phyloP scores from a whole-genome alignment of 2,888 invertebrate species.

The Andrena hattorfiana region DNA sequence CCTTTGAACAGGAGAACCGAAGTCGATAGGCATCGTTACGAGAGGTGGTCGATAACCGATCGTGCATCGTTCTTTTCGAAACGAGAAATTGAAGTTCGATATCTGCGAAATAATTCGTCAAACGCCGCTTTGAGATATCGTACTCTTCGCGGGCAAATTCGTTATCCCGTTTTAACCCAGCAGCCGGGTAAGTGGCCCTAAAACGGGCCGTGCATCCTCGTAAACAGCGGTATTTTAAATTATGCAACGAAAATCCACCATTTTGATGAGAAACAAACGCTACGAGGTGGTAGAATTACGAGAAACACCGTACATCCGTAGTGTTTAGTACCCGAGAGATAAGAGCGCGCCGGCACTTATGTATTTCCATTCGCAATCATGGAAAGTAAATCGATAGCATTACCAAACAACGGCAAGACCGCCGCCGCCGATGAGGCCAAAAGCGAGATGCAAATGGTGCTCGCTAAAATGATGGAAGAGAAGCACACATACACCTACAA shows the following conservation, averaged over 20 bases:
- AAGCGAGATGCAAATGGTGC: slow-evolving; percentile 74
- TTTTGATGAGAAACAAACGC: slow-evolving; percentile 70
- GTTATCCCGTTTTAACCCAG: slow-evolving; percentile 56
- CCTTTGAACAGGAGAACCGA: slow-evolving; percentile 57
- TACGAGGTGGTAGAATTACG: slow-evolving; percentile 39
- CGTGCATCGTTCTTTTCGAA: slow-evolving; percentile 77
- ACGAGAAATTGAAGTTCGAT: slow-evolving; percentile 84
- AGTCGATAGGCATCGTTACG: slow-evolving; percentile 74
- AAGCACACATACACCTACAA: slow-evolving; percentile 84
- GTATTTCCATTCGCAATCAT: slow-evolving; percentile 55
- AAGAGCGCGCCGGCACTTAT: slow-evolving; percentile 50
- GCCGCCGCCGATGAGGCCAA: slow-evolving; percentile 60
- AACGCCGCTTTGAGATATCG: slow-evolving; percentile 76
- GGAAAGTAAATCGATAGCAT: slow-evolving; percentile 62
- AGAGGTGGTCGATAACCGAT: slow-evolving; percentile 78
- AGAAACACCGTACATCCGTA: slow-evolving; percentile 32
- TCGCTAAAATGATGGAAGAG: slow-evolving; percentile 83
- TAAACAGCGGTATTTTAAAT: slow-evolving; percentile 54
- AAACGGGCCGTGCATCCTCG: slow-evolving; percentile 30
- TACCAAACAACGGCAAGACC: slow-evolving; percentile 57
- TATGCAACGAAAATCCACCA: slow-evolving; percentile 67
- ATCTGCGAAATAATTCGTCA: slow-evolving; percentile 80
- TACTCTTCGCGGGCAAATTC: slow-evolving; percentile 78
- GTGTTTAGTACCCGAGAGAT: slow-evolving; percentile 36
- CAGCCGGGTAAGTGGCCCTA: not conserved